phyloP scores from a whole-genome alignment of 1,140 invertebrate species.

The Drosophila pseudoobscura region DNA sequence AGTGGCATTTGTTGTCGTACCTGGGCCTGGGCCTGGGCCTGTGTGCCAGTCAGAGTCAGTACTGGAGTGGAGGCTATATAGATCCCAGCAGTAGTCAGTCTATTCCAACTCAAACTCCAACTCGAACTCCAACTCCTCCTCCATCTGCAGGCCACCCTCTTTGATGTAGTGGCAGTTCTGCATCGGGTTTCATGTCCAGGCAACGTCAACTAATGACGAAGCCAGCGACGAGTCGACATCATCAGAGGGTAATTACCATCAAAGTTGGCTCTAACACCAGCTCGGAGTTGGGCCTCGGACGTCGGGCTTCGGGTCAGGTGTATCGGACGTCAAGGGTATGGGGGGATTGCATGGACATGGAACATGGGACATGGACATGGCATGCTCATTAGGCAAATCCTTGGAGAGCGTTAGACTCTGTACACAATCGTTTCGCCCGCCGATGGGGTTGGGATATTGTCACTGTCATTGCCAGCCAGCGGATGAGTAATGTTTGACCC shows the following conservation, averaged over 20 bases:
- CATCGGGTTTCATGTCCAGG: slow-evolving; percentile 39
- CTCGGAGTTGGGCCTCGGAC: no score
- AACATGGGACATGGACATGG: slow-evolving; percentile 51
- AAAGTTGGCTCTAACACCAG: slow-evolving; percentile 9
- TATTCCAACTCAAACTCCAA: not conserved
- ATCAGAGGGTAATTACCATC: slow-evolving; percentile 52
- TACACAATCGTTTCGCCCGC: slow-evolving; percentile 9
- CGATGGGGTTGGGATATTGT: slow-evolving; percentile 30
- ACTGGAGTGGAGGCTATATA: no score
- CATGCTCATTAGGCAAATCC: slow-evolving; percentile 75
- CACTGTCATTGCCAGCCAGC: slow-evolving; percentile 47
- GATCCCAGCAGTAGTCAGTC: not conserved
- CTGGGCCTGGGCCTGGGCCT: no score
- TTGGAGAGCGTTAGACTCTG: slow-evolving; percentile 58
- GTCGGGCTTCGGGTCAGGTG: not conserved
- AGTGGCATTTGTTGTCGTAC: no score
- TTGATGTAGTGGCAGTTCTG: slow-evolving; percentile 32
- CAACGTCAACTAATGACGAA: slow-evolving; percentile 42
- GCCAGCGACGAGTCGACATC: slow-evolving; percentile 38
- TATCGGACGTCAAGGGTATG: slow-evolving; percentile 7
- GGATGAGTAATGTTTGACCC: slow-evolving; percentile 40
- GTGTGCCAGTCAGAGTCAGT: no score
- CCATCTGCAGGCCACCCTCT: slow-evolving; percentile 11
- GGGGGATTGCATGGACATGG: slow-evolving; percentile 47
- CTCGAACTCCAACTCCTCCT: not conserved